Percentiles rank a stretch among this genome's conserved stretches.
Evolutionary conservation across 2,797 vertebrate species (phyloP).

Genomic region (Cryptoprocta ferox): DNA sequence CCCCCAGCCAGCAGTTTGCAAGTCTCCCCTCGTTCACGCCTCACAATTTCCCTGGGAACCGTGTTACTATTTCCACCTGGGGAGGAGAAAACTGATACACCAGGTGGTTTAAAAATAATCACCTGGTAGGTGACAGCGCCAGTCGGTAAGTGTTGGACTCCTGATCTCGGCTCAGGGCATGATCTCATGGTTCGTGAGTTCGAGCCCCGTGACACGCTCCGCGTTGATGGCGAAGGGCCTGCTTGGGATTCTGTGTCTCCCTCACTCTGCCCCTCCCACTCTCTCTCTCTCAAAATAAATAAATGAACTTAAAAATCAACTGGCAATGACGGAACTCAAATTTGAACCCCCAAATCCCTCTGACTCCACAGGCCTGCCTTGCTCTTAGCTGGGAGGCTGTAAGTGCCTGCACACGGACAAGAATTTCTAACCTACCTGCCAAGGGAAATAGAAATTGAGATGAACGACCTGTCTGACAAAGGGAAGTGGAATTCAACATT

Average conservation of each 20-base stretch:
- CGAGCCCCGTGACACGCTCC: too few relatives aligned
- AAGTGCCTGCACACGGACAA: background rate
- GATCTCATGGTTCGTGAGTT: too few relatives aligned
- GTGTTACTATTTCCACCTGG: background rate
- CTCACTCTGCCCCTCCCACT: too few relatives aligned
- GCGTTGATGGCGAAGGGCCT: too few relatives aligned
- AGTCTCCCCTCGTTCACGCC: background rate
- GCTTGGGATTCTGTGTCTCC: too few relatives aligned
- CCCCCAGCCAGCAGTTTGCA: background rate
- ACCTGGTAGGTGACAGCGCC: background rate
- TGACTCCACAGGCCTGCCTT: background rate
- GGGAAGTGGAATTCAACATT: background rate
- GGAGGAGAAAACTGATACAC: background rate
- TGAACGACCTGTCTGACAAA: background rate
- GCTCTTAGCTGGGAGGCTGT: background rate
- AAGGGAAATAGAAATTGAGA: background rate
- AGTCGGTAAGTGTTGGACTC: too few relatives aligned
- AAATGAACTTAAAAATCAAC: background rate
- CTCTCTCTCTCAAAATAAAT: too few relatives aligned
- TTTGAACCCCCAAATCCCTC: background rate
- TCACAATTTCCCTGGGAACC: background rate
- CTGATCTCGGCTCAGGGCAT: too few relatives aligned
- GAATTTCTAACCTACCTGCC: background rate
- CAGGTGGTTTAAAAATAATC: background rate
- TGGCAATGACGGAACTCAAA: background rate